A percentile compares a stretch with the other conserved stretches of the same genome.
Conservation (phyloP, 2,113 vertebrate species). For the Tragulus kanchil region DNA sequence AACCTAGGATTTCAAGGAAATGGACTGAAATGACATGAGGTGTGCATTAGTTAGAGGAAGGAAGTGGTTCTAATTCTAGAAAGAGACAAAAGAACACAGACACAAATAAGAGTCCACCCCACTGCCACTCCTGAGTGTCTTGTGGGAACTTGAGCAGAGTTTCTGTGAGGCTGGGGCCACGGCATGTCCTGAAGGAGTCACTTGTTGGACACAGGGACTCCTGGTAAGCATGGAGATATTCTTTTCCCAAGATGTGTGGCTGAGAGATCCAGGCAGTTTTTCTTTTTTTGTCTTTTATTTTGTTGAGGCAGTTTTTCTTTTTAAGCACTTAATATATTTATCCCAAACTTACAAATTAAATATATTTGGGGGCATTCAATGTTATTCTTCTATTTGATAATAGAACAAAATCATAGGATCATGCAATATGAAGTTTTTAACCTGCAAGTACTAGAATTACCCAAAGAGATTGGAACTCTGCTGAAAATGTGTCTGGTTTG, state of each 20-base stretch:
- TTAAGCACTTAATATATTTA: constrained; percentile 44
- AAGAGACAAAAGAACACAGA: neutral
- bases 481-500: constrained; percentile 29
- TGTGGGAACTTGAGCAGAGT: neutral
- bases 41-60: neutral
- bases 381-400: constrained; percentile 26
- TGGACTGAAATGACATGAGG: neutral
- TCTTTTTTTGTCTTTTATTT: too few relatives aligned
- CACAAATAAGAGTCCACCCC: neutral
- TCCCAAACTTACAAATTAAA: neutral
- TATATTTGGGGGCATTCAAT: constrained; percentile 18
- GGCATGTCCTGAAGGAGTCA: neutral
- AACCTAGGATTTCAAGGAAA: neutral
- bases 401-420: constrained; percentile 35
- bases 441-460: neutral
- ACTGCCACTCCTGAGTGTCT: neutral
- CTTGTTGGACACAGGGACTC: neutral
- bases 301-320: neutral
- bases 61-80: neutral
- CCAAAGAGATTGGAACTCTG: neutral
- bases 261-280: constrained; percentile 11
- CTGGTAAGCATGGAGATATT: neutral
- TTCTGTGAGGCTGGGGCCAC: neutral
- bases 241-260: neutral
- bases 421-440: constrained; percentile 35